phyloP scores from a whole-genome alignment of 37 sponge, comb jelly and placozoan species.

The Hormiphora californensis region DNA sequence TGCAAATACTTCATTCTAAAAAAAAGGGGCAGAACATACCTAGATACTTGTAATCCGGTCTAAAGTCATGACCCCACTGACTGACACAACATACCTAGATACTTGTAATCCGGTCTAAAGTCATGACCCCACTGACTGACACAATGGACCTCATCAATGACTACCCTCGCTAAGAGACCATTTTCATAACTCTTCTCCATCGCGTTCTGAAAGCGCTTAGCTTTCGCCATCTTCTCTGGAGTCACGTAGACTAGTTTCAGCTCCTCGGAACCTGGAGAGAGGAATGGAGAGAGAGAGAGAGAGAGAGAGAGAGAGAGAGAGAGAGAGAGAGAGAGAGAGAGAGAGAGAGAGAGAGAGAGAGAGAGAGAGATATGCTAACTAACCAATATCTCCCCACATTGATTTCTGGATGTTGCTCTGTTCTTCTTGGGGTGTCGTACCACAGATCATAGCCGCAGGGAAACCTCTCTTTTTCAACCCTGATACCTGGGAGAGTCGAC shows the following conservation, averaged over 20 bases:
- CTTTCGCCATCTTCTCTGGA: slow-evolving; percentile 85
- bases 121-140: slow-evolving; percentile 99
- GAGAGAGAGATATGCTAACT: too few relatives aligned
- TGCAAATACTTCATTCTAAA: too few relatives aligned
- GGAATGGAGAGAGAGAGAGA: too few relatives aligned
- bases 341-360: too few relatives aligned
- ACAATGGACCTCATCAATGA: slow-evolving; percentile 96
- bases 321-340: too few relatives aligned
- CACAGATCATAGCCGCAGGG: slow-evolving; percentile 62
- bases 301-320: too few relatives aligned
- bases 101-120: slow-evolving; percentile 92
- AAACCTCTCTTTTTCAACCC: slow-evolving; percentile 61
- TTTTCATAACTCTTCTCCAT: slow-evolving; percentile 78
- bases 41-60: too few relatives aligned
- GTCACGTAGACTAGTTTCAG: slow-evolving; percentile 84
- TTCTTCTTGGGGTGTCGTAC: slow-evolving; percentile 61
- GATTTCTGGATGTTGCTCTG: slow-evolving; percentile 55
- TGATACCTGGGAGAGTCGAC: slow-evolving; percentile 12
- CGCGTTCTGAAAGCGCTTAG: slow-evolving; percentile 74
- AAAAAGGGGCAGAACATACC: too few relatives aligned
- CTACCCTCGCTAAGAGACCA: slow-evolving; percentile 69
- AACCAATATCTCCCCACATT: too few relatives aligned
- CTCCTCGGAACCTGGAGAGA: too few relatives aligned
- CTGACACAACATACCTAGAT: slow-evolving; percentile 70
- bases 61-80: too few relatives aligned